These are phyloP conservation scores for Nematolebias whitei DNA, from an alignment of 2,113 vertebrate genomes.

Conservation along the genomic window DNA sequence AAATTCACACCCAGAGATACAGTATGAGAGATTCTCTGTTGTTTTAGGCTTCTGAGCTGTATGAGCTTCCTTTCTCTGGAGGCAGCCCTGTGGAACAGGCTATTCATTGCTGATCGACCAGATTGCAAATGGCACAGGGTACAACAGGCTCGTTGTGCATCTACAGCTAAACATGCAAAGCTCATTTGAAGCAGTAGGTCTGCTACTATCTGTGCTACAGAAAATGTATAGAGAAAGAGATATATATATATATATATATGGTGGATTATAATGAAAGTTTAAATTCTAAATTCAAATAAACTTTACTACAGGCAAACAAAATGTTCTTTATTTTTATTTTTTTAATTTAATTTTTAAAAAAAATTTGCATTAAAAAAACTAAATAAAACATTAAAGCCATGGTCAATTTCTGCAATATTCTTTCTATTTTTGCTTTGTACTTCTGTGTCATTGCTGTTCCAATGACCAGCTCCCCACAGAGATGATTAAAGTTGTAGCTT, in stretches of 20 bases:
- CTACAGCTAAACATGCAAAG: conserved; percentile 61
- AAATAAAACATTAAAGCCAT: too few relatives aligned
- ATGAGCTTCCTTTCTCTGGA: conserved; percentile 65
- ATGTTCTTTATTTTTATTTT: neutral
- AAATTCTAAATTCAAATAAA: conserved; percentile 22
- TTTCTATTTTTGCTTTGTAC: neutral
- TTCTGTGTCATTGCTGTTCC: conserved; percentile 30
- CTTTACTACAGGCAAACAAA: neutral
- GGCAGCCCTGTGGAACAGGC: conserved; percentile 69
- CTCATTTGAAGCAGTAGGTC: conserved; percentile 63
- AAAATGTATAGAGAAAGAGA: conserved; percentile 25
- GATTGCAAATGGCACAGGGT: conserved; percentile 71
- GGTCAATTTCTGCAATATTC: too few relatives aligned
- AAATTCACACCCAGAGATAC: conserved; percentile 77
- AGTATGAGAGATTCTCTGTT: conserved; percentile 71
- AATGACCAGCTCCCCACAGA: conserved; percentile 44
- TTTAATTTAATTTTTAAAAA: neutral
- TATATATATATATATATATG: neutral
- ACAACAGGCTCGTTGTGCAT: conserved; percentile 72
- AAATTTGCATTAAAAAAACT: too few relatives aligned
- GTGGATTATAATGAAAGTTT: conserved; percentile 17
- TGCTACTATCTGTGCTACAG: conserved; percentile 33
- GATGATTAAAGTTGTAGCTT: conserved; percentile 57
- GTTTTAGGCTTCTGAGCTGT: conserved; percentile 64
- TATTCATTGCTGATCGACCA: conserved; percentile 74